Evolutionary conservation across 2,113 vertebrate genomes (phyloP).

Genomic region (Cromileptes altivelis): DNA sequence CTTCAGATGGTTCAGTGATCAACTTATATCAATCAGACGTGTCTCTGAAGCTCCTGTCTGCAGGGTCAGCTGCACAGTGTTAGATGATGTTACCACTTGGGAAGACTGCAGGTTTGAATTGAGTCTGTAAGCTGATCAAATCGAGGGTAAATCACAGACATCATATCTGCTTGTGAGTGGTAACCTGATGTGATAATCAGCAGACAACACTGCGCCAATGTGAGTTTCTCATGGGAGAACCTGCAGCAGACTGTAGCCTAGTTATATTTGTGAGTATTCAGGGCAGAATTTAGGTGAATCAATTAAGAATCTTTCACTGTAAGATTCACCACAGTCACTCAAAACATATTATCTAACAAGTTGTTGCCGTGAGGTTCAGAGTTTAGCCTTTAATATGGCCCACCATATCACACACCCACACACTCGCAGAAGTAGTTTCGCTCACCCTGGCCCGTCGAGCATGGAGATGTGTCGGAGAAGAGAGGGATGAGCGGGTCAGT

Average conservation of each 20-base stretch:
- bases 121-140: conserved; percentile 7
- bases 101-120: conserved; percentile 3
- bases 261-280: conserved; percentile 2
- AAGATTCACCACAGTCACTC: neutral
- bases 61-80: conserved; percentile 14
- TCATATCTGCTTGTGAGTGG: conserved; percentile 1
- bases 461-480: conserved; percentile 63
- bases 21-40: neutral
- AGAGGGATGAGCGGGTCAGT: conserved; percentile 78
- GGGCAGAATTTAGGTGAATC: neutral
- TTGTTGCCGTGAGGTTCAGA: neutral
- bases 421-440: neutral
- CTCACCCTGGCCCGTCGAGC: conserved; percentile 84
- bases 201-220: neutral
- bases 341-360: neutral
- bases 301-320: neutral
- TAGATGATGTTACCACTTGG: neutral
- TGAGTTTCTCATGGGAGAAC: conserved; percentile 13
- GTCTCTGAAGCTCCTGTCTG: neutral
- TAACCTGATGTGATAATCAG: neutral
- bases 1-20: neutral
- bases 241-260: neutral
- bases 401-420: neutral
- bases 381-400: neutral
- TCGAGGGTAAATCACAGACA: conserved; percentile 3